These are phyloP conservation scores for Cenopis cana DNA, from an alignment of 2,888 invertebrate genomes.

Conservation along the genomic window DNA sequence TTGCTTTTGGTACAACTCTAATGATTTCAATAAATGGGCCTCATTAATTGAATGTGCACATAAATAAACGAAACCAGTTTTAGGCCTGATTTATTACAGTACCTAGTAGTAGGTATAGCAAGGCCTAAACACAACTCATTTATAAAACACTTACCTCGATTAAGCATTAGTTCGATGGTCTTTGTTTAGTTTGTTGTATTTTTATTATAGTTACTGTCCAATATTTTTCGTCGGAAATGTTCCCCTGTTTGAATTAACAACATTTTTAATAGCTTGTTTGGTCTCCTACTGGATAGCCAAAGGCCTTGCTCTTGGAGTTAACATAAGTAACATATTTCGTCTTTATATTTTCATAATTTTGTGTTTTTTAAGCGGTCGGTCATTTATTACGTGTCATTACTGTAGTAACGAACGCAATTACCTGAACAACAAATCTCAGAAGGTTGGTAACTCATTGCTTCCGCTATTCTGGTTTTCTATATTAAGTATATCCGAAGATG, in stretches of 20 bases:
- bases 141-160: slow-evolving; percentile 4
- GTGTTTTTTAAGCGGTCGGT: not conserved
- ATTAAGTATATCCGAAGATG: slow-evolving; percentile 57
- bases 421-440: slow-evolving; percentile 62
- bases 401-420: slow-evolving; percentile 55
- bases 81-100: slow-evolving; percentile 22
- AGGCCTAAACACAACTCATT: slow-evolving; percentile 23
- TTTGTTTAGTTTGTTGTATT: slow-evolving; percentile 14
- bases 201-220: not conserved
- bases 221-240: too few species aligned
- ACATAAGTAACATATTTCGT: not conserved
- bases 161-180: slow-evolving; percentile 10
- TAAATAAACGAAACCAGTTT: slow-evolving; percentile 31
- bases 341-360: slow-evolving; percentile 12
- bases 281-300: too few species aligned
- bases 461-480: slow-evolving; percentile 64
- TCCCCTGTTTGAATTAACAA: too few species aligned
- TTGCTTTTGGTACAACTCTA: slow-evolving; percentile 5
- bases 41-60: slow-evolving; percentile 15
- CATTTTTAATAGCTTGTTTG: too few species aligned
- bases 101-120: slow-evolving; percentile 28
- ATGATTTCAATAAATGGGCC: not conserved
- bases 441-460: slow-evolving; percentile 66
- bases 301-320: too few species aligned
- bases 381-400: slow-evolving; percentile 42